Conservation (phyloP, 2,797 vertebrate species). For the Chelon labrosus region DNA sequence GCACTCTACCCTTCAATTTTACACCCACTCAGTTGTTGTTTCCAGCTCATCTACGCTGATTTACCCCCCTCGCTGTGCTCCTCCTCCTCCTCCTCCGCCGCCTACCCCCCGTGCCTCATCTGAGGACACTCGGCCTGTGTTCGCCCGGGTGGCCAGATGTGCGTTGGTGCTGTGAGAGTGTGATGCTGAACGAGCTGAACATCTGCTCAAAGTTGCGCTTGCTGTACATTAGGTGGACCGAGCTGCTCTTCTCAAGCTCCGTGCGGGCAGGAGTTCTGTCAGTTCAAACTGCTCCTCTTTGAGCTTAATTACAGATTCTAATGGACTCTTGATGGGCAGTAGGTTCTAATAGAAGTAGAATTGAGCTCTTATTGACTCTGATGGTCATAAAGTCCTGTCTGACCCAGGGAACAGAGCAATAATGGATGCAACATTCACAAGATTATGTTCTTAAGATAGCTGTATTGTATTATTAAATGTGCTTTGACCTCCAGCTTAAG, state of each 20-base stretch:
- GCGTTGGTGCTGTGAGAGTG: constrained; percentile 29
- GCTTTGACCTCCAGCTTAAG: constrained; percentile 15
- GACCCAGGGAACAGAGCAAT: not conserved
- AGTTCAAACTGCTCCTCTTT: constrained; percentile 15
- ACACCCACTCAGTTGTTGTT: constrained; percentile 60
- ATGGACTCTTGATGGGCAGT: constrained; percentile 30
- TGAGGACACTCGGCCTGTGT: constrained; percentile 27
- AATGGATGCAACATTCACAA: not conserved
- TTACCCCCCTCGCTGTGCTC: constrained; percentile 14
- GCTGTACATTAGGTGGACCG: constrained; percentile 54
- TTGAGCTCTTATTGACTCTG: constrained; percentile 20
- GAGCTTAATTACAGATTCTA: constrained; percentile 7
- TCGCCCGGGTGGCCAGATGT: constrained; percentile 56
- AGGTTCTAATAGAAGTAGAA: constrained; percentile 30
- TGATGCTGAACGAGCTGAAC: constrained; percentile 40
- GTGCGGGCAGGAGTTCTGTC: not conserved
- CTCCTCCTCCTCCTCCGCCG: not conserved
- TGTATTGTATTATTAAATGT: constrained; percentile 32
- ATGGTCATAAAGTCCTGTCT: constrained; percentile 6
- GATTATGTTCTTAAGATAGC: constrained; percentile 36
- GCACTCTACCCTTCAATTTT: constrained; percentile 64
- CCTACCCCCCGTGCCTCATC: not conserved
- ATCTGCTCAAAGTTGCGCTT: constrained; percentile 60
- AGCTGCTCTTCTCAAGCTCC: constrained; percentile 22
- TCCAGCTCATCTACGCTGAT: constrained; percentile 38